A percentile compares a stretch with the other conserved stretches of the same genome.
These are phyloP conservation scores for Crocallis elinguaria DNA, from an alignment of 2,888 invertebrate species.

Conservation along the genomic window DNA sequence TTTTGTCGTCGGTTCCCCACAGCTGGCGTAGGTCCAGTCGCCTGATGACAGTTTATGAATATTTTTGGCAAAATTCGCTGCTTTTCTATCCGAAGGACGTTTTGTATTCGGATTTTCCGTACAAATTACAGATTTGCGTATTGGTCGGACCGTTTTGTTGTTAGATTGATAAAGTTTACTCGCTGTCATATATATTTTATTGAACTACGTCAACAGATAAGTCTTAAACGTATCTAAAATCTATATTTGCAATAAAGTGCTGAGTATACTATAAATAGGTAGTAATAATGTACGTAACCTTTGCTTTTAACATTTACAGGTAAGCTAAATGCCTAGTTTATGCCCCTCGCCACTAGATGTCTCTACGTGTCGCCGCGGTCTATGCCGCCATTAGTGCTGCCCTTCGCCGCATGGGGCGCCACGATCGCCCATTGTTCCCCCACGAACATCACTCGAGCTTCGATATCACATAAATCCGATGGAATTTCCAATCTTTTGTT, in stretches of 20 bases:
- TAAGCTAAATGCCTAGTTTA: conserved; percentile 45
- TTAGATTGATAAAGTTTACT: conserved; percentile 23
- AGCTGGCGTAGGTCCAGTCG: conserved; percentile 82
- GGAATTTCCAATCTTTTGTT: conserved; percentile 78
- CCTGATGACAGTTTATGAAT: conserved; percentile 84
- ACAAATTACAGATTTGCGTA: conserved; percentile 48
- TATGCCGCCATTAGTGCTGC: conserved; percentile 48
- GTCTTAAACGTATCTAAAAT: background rate
- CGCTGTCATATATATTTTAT: conserved; percentile 41
- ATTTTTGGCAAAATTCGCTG: conserved; percentile 79
- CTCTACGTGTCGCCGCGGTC: conserved; percentile 53
- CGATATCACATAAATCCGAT: conserved; percentile 83
- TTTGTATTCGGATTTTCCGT: conserved; percentile 68
- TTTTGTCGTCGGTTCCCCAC: conserved; percentile 79
- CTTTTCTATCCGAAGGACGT: conserved; percentile 66
- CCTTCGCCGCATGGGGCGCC: conserved; percentile 82
- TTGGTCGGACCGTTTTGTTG: conserved; percentile 20
- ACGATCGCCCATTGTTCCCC: conserved; percentile 78
- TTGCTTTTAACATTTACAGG: conserved; percentile 40
- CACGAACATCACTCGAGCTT: conserved; percentile 71
- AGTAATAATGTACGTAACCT: conserved; percentile 29
- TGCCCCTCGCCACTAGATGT: conserved; percentile 77
- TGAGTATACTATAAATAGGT: background rate
- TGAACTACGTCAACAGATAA: background rate
- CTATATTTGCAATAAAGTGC: background rate